phyloP scores from a whole-genome alignment of 1,140 invertebrate species.

The Melipona quadrifasciata region DNA sequence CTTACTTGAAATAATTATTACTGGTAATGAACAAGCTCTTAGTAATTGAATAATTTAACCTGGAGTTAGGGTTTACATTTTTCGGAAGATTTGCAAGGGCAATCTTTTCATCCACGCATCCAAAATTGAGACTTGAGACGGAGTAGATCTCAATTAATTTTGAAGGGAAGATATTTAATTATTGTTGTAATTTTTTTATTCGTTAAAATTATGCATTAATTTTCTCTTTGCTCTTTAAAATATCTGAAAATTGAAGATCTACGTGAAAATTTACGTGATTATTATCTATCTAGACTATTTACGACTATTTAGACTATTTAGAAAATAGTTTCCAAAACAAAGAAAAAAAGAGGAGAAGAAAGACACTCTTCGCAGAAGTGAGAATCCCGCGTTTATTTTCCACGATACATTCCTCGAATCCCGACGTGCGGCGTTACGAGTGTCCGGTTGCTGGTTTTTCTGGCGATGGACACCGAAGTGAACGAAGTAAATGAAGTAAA shows the following conservation, averaged over 20 bases:
- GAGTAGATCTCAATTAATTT: no score
- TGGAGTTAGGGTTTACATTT: no score
- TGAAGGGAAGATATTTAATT: no score
- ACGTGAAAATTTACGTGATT: no score
- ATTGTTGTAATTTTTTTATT: no score
- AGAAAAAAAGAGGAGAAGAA: not conserved
- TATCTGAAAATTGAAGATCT: not conserved
- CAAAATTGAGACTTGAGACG: no score
- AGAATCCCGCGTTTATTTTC: constrained; percentile 15
- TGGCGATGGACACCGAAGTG: not conserved
- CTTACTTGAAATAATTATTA: not conserved
- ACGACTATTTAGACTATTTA: no score
- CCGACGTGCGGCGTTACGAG: constrained; percentile 17
- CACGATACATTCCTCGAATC: constrained; percentile 24
- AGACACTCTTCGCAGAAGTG: not conserved
- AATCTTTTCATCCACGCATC: no score
- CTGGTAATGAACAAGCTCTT: not conserved
- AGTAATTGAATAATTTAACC: not conserved
- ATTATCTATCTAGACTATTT: no score
- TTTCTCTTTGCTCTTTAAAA: not conserved
- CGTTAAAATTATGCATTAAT: no score
- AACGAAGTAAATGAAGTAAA: constrained; percentile 50
- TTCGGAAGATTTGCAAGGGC: no score
- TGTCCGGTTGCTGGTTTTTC: constrained; percentile 34
- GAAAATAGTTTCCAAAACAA: not conserved